Conservation (phyloP, 1,140 invertebrate genomes). For the Pseudomyrmex gracilis region DNA sequence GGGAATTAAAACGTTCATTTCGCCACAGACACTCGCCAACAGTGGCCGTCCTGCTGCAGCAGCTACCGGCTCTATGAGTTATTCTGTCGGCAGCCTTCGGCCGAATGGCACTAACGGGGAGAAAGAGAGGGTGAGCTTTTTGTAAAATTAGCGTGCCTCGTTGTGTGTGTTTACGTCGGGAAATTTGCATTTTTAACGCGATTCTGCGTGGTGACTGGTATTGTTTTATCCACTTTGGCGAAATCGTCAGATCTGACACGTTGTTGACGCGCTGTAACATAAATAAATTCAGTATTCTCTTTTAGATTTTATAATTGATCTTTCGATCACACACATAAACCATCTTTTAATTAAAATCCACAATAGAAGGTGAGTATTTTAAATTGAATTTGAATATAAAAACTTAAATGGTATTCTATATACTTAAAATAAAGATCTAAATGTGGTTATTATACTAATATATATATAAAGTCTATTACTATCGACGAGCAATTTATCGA, state of each 20-base stretch:
- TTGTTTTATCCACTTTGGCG: conserved; percentile 2
- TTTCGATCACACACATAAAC: background rate
- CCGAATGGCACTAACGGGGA: conserved; percentile 37
- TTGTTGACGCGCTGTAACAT: conserved; percentile 10
- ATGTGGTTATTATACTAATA: background rate
- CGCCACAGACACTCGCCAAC: conserved; percentile 84
- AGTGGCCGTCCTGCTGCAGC: conserved; percentile 74
- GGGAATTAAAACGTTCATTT: conserved; percentile 86
- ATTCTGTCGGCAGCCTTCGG: conserved; percentile 80
- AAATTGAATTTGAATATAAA: background rate
- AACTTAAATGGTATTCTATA: background rate
- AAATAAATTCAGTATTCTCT: conserved; percentile 15
- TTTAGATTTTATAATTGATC: conserved; percentile 11
- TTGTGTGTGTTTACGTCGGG: conserved; percentile 44
- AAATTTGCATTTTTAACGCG: conserved; percentile 70
- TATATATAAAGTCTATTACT: background rate
- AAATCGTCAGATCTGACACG: conserved; percentile 22
- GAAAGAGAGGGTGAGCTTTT: conserved; percentile 77
- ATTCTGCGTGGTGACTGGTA: background rate
- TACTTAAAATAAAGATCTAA: conserved; percentile 4
- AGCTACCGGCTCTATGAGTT: conserved; percentile 79
- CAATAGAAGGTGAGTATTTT: conserved; percentile 1
- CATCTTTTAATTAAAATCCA: background rate
- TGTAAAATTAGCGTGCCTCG: conserved; percentile 81
- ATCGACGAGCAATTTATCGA: conserved; percentile 24